Evolutionary conservation across 2,113 vertebrate genomes (phyloP).

Genomic region (Corythornis vintsioides): DNA sequence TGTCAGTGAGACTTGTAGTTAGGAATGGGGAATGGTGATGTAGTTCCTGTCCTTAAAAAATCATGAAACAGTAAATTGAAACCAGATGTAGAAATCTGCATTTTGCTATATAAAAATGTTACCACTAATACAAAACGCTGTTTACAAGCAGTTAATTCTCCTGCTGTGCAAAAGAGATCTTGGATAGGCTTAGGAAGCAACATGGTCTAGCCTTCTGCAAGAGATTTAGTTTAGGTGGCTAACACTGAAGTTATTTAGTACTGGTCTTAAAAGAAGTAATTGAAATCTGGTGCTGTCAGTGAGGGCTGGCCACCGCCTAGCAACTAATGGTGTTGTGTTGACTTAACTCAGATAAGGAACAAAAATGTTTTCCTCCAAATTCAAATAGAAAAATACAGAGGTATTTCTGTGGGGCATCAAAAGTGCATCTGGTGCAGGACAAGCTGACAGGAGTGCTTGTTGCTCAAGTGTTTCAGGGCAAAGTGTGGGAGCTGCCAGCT

Average conservation of each 20-base stretch:
- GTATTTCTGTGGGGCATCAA: neutral
- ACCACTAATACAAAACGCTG: neutral
- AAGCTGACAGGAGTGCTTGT: neutral
- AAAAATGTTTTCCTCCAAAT: constrained; percentile 1
- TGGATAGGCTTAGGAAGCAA: neutral
- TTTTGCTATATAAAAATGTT: neutral
- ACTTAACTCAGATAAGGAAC: neutral
- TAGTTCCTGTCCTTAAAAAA: neutral
- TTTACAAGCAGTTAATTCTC: neutral
- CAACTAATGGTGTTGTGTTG: neutral
- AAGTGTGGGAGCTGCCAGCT: neutral
- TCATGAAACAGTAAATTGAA: neutral
- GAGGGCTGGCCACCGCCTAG: neutral
- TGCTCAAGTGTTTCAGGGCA: neutral
- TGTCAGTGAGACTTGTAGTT: neutral
- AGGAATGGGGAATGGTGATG: neutral
- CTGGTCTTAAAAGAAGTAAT: neutral
- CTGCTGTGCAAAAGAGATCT: neutral
- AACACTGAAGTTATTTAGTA: neutral
- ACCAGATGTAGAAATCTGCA: neutral
- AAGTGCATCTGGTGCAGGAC: rapidly evolving
- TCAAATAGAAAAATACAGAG: neutral
- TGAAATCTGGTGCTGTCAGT: neutral
- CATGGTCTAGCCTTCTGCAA: neutral
- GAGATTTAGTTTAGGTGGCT: neutral